phyloP scores from a whole-genome alignment of 1,140 invertebrate genomes.

The Drosophila parabipectinata region DNA sequence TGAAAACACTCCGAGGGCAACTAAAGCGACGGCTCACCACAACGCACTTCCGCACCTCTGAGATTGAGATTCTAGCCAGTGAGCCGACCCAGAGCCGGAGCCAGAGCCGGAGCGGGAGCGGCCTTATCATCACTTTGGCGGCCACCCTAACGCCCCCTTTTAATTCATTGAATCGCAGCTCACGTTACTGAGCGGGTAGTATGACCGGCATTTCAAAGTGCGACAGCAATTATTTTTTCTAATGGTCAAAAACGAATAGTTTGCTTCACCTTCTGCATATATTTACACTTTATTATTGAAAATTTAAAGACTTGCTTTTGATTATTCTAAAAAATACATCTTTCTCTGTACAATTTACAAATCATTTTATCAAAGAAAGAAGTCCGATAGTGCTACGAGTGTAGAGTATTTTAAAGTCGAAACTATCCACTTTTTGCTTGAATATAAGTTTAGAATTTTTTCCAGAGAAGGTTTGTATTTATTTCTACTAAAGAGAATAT shows the following conservation, averaged over 20 bases:
- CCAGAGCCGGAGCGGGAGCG: slow-evolving; percentile 1
- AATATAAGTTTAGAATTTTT: neutral
- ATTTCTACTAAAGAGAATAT: no score
- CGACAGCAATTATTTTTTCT: slow-evolving; percentile 16
- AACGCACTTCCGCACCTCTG: slow-evolving; percentile 62
- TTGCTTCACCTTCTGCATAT: neutral
- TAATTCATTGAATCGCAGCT: slow-evolving; percentile 40
- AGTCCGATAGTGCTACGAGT: no score
- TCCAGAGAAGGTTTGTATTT: no score
- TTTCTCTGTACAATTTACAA: no score
- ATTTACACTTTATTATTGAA: neutral
- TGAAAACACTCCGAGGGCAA: slow-evolving; percentile 37
- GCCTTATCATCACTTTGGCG: slow-evolving; percentile 5
- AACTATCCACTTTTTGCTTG: neutral
- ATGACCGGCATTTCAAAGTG: neutral
- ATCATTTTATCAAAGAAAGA: no score
- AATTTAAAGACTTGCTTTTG: no score
- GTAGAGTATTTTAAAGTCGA: no score
- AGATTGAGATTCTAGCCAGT: slow-evolving; percentile 15
- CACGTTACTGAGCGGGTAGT: slow-evolving; percentile 18
- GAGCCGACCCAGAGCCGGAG: neutral
- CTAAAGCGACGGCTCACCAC: slow-evolving; percentile 40
- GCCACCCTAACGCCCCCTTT: slow-evolving; percentile 27
- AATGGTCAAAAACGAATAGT: neutral
- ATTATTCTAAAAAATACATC: no score